Evolutionary conservation across 2,888 invertebrate species (phyloP).

Genomic region (Melieria picta): DNA sequence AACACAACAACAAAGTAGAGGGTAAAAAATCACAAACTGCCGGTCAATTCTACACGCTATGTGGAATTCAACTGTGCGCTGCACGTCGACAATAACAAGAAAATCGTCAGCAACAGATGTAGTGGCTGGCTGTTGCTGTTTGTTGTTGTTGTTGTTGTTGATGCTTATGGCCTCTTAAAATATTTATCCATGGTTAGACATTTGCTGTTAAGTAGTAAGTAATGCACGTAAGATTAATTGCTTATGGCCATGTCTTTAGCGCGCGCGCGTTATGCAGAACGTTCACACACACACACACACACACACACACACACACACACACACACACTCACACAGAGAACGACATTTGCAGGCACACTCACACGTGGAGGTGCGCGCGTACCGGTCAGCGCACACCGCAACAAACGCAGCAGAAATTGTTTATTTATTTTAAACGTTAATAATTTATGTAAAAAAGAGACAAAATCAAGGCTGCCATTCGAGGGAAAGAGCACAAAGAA

Average conservation of each 20-base stretch:
- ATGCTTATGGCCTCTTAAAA: constrained; percentile 42
- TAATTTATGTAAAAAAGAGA: constrained; percentile 54
- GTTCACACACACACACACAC: constrained; percentile 9
- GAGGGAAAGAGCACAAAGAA: constrained; percentile 1
- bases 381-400: no score
- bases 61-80: no score
- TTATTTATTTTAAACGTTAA: constrained; percentile 58
- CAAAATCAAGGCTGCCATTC: no score
- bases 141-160: no score
- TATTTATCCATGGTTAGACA: constrained; percentile 58
- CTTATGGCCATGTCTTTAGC: constrained; percentile 30
- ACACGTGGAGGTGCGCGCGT: not conserved
- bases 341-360: not conserved
- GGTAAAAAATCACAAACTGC: no score
- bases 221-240: constrained; percentile 52
- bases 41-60: no score
- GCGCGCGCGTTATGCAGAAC: not conserved
- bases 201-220: constrained; percentile 59
- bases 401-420: not conserved
- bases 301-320: constrained; percentile 6
- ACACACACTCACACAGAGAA: not conserved
- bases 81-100: no score
- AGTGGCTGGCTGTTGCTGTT: no score
- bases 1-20: no score
- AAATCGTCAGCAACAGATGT: no score